Evolutionary conservation across 2,113 vertebrate species (phyloP), one percentile per base, ranked within the genome.

Genomic region (Pteropus alecto): DNA sequence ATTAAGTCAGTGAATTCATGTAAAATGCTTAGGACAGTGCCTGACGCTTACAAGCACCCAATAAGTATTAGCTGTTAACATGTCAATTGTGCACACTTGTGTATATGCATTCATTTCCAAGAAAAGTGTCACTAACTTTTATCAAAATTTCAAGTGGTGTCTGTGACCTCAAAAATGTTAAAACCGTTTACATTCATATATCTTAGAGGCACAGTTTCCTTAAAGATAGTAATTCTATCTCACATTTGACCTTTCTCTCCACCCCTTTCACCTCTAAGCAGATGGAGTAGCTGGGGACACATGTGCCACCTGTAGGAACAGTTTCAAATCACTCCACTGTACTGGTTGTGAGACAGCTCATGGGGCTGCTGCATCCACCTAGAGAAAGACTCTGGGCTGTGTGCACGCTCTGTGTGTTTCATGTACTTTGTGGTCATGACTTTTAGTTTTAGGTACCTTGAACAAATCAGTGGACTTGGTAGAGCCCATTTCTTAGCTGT

Each of bases 351-450:
- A 67, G 90, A 6, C 3, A 22, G 28, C 43, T 35, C 14, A 6
- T 0, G 12, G n/a, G 35, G 54, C 7, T 12, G 33, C 11, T n/a
- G 22, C 12, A 7, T 8, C 56, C 38, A 12, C 21, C 2, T 0
- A 7, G n/a, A 12, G n/a, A 83, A 22, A 33, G 65, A 35, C 67
- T 15, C 10, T 4, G 30, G 21, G n/a, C 61, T n/a, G 16, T 35
- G 48, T n/a, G 33, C 7, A 1, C 26, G 35, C 26, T 87, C 18
- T 22, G 11, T n/a, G 16, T 28, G 33, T 1, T 30, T 46, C 18
- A 13, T 56, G 22, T 30, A 16, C 92, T 54, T 2, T n/a, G 8
- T 30, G 33, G 30, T 7, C 12, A 0, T 54, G 81, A 77, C 18
- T 33, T 22, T 14, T 28, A 56, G 65, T 30, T 58, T 88, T 38